Evolutionary conservation across 2,888 invertebrate genomes (phyloP), one percentile per base, ranked within the genome.

Genomic region (Cantharis flavilabris): DNA sequence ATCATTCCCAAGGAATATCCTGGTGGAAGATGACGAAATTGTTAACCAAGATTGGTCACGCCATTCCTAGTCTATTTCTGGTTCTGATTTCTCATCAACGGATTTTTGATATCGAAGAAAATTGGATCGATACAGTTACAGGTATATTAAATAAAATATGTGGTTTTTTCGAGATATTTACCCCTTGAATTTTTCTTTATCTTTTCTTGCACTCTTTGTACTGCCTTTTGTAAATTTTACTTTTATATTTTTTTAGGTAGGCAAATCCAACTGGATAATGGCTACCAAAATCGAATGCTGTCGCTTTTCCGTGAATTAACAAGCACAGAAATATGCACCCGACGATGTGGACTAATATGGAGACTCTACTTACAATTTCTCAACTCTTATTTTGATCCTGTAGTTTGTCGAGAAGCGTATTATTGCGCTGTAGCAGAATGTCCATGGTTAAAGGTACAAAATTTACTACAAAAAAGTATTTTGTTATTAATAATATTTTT

Each of bases 341-440:
- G 88, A 83, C 83, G 87, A 80, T 91, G 91, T 76, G 91, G 93
- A 1, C 84, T 93, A 13, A 87, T 91, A 69, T 93, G 93, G 93
- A 90, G 92, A 78, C 86, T 93, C 16, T 92, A 92, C 83, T 88
- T 93, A 84, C 90, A 92, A 28, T 90, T 91, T 81, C 87, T 93
- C 1, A 89, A 90, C 71, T 89, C 89, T 63, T 84, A 87, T 81
- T 88, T 85, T 76, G 87, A 86, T 75, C 83, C 86, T 13, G 85
- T 84, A 69, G 82, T 84, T 5, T 88, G 89, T 76, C 85, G 89
- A 75, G 87, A 88, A 75, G 87, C 88, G 10, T 90, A 89, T 77
- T 90, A 91, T 82, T 86, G 89, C 75, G 92, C 92, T 9, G 88
- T 93, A 30, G 92, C 92, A 82, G 91, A 90, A 83, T 92, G 92